Evolutionary conservation across 2,797 vertebrate species (phyloP), one percentile per base, ranked within the genome.

Genomic region (Falco cherrug): DNA sequence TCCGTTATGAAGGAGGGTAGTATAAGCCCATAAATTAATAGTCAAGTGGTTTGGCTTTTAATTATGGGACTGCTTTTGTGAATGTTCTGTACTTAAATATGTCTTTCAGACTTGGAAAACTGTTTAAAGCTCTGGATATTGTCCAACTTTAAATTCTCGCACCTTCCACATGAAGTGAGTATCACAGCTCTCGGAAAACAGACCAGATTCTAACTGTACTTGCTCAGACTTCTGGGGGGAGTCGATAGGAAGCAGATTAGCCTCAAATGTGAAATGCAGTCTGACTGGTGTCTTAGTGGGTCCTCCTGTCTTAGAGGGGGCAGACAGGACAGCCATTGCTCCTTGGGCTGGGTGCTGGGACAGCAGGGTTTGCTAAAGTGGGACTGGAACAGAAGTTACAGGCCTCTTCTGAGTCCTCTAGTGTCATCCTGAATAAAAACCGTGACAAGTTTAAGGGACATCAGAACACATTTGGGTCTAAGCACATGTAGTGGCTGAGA

Each of bases 41-140:
- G 83, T 80, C 29, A 82, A 69, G 43, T 77, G 41, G 25, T 51
- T 94, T 95, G 59, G 51, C 48, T 95, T 43, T 82, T 92, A 76
- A 91, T 90, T 86, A 39, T 1, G 37, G 18, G 54, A 48, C 28
- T 64, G 53, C 25, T 50, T 90, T 69, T 81, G 24, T 80, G 57
- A 15, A 84, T 76, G 60, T 84, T 79, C 28, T 63, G 10, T 59
- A 16, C 29, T 95, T 74, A 33, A 89, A 61, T 63, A 28, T 1
- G 2, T 28, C 7, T 68, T 78, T 65, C 24, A 61, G 87, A 47
- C 86, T 86, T 78, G 61, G 82, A 91, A 93, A 54, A 17, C 24
- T 76, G 28, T 60, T 84, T 67, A 67, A 73, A 90, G 63, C 74
- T 87, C 65, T 89, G 86, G 77, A 29, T 78, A 4, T 31, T 50